These are phyloP conservation scores for Progne subis DNA, from an alignment of 2,113 vertebrate genomes.

Conservation along the genomic window DNA sequence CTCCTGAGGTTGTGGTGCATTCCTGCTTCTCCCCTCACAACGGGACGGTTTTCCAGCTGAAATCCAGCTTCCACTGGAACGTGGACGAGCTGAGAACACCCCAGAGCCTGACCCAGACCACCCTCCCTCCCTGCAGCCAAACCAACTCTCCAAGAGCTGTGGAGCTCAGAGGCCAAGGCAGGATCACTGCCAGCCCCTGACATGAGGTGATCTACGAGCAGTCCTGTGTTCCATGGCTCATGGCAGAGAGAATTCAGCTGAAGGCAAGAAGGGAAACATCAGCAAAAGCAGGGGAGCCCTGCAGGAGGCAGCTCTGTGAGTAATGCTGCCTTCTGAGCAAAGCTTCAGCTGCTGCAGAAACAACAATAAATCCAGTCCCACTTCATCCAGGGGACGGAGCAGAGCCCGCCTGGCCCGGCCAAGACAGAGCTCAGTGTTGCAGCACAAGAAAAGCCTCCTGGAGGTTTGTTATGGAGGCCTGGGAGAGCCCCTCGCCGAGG, in stretches of 20 bases:
- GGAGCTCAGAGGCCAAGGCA: not conserved
- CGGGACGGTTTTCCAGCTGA: fast-evolving
- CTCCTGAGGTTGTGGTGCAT: not conserved
- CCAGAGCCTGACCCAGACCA: not conserved
- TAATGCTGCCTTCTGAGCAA: not conserved
- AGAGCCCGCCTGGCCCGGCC: not conserved
- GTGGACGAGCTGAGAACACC: not conserved
- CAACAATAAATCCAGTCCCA: conserved; percentile 37
- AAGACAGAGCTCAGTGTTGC: not conserved
- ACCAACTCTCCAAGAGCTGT: not conserved
- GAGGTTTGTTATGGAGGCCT: not conserved
- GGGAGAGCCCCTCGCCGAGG: not conserved
- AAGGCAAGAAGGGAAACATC: not conserved
- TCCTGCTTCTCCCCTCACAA: not conserved
- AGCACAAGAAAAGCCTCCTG: conserved; percentile 20
- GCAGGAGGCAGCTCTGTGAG: conserved; percentile 14
- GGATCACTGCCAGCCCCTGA: not conserved
- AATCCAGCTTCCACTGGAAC: not conserved
- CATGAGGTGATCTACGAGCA: not conserved
- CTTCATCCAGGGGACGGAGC: not conserved
- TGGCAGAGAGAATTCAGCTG: not conserved
- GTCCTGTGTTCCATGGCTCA: not conserved
- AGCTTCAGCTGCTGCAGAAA: not conserved
- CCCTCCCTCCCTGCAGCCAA: not conserved
- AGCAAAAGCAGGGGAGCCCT: not conserved